Base-by-base conservation (phyloP, 2,113 vertebrate species). In the Toxotes jaculatrix region DNA sequence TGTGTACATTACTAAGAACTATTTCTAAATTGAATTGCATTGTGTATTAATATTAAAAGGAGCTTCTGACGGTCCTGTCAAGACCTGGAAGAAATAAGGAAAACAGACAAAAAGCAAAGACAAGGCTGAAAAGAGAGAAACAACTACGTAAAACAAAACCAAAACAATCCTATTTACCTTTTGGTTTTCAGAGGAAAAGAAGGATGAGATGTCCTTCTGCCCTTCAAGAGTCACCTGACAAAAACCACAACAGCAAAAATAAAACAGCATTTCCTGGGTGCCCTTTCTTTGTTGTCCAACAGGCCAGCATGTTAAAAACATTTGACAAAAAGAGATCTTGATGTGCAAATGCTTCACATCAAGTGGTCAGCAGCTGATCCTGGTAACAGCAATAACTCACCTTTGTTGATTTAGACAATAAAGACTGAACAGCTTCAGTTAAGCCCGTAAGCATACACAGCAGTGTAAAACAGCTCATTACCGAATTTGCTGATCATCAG, bases 121-220 rank as follows among this genome's bases (percentile, higher is more conserved):
- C 55, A 12, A 66, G 0, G 12, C 2, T n/a, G 10, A 3, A 38
- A 34, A 42, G 8, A 53, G 4, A 55, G 1, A 34, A 51, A 40
- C 2, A 32, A 74, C 2, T 19, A 7, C 23, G 3, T 14, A 19
- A 70, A 10, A n/a, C 3, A 32, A 40, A 34, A 3, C 7, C 36
- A 17, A 56, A 31, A 56, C n/a, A 21, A 8, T 10, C 3, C 7
- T 17, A 31, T 32, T 21, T 63, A 89, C 90, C 84, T 82, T 87
- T 23, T 70, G 68, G 34, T 78, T 90, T 53, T 83, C 66, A 64
- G 82, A 70, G 27, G 75, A 74, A 72, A 94, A 94, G 74, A 92
- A 95, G 2, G 90, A 73, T 1, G 83, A 87, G 31, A 94, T 93
- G 76, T 77, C 84, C 38, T 64, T 85, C 63, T 92, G 89, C 0